Evolutionary conservation across 2,797 vertebrate genomes (phyloP), one percentile per base, ranked within the genome.

Genomic region (Eulemur albifrons): DNA sequence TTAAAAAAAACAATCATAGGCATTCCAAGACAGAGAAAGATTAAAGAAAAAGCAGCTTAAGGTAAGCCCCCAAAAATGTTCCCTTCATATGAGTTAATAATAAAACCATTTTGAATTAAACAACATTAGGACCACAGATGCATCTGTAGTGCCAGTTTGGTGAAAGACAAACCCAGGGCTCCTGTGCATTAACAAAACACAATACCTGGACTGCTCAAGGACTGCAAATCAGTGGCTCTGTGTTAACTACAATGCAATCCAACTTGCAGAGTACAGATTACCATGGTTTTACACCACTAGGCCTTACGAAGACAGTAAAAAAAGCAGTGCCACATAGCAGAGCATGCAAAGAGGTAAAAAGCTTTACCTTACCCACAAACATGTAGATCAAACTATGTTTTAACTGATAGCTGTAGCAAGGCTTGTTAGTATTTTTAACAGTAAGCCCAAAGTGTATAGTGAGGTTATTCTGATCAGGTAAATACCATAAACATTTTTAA

Each of bases 41-140:
- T 6, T 5, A 94, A 91, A 91, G 57, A 88, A 73, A 94, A 67
- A 76, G 17, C 17, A 89, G 45, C 59, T 63, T 50, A 75, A 92
- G 48, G 84, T 54, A 81, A 83, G 52, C 4, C 40, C 8, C 76
- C 35, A 4, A 85, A 93, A 95, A 69, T 69, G 52, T 10, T 72
- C 20, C 61, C 30, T 73, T 50, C 43, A 21, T 61, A 15, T 65
- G 23, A 95, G 48, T 63, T 61, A 72, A 35, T 30, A 75, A 40
- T 13, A 83, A 81, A 94, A 72, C 43, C 23, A 65, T n/a, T 86
- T 73, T 72, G 65, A 93, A 65, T 90, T 45, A 88, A 90, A 69
- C 45, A 75, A 69, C 45, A 75, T 18, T 52, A 76, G 43, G 84
- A 63, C 61, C 0, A 0, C 30, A 54, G 83, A 80, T 13, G 4